These are phyloP conservation scores for Drosophila pachea DNA, from an alignment of 1,140 invertebrate species.

Conservation along the genomic window DNA sequence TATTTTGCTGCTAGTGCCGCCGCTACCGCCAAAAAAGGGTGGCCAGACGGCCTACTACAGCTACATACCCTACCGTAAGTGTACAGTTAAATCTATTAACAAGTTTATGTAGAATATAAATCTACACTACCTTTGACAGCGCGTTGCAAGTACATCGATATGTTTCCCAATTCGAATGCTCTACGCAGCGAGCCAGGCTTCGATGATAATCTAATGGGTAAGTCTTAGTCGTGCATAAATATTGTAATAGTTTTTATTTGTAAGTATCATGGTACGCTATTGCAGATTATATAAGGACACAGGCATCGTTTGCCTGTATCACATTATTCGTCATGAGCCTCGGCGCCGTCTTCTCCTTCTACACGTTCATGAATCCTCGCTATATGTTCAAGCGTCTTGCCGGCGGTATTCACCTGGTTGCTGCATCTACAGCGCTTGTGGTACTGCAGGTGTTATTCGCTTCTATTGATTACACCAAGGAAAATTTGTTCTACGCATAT, in stretches of 20 bases:
- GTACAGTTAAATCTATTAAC: no score
- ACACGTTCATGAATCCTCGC: constrained; percentile 90
- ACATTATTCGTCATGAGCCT: constrained; percentile 89
- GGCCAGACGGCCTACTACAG: constrained; percentile 56
- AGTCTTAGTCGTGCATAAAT: constrained; percentile 51
- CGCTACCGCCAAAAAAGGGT: constrained; percentile 63
- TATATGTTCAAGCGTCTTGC: constrained; percentile 94
- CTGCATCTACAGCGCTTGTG: constrained; percentile 85
- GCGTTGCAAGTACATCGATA: constrained; percentile 82
- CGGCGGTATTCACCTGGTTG: constrained; percentile 89
- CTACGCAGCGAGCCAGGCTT: constrained; percentile 80
- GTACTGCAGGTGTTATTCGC: constrained; percentile 89
- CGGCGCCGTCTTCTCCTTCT: constrained; percentile 90
- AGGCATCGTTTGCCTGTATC: constrained; percentile 91
- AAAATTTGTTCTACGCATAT: constrained; percentile 84
- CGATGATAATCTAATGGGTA: constrained; percentile 82
- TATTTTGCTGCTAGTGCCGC: constrained; percentile 70
- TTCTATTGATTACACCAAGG: constrained; percentile 85
- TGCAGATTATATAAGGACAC: constrained; percentile 89
- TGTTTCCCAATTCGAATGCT: constrained; percentile 81
- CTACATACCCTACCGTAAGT: constrained; percentile 71
- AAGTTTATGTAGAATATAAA: background rate
- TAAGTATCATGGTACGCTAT: constrained; percentile 73
- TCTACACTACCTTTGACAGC: constrained; percentile 72
- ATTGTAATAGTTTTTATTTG: constrained; percentile 43